phyloP scores from a whole-genome alignment of 2,888 invertebrate genomes.

The Drosophila mercatorum region DNA sequence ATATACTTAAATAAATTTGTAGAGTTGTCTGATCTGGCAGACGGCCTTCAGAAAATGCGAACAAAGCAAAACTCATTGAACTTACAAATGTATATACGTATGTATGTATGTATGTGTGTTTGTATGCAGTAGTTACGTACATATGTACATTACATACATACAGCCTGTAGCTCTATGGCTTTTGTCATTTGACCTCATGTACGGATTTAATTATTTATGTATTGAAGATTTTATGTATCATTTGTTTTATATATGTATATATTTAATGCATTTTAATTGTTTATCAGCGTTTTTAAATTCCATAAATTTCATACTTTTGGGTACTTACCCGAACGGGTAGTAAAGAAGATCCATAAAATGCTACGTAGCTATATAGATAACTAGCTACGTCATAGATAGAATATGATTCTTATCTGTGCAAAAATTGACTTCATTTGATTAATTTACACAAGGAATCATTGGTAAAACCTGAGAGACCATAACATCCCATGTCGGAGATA shows the following conservation, averaged over 20 bases:
- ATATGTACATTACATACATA: neutral
- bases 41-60: constrained; percentile 42
- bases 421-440: constrained; percentile 12
- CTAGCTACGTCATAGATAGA: constrained; percentile 23
- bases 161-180: too few relatives aligned
- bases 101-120: neutral
- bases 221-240: too few relatives aligned
- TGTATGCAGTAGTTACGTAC: neutral
- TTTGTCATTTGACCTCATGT: too few relatives aligned
- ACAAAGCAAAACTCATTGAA: constrained; percentile 50
- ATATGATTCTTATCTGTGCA: constrained; percentile 1
- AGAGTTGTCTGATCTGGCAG: neutral
- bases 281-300: neutral
- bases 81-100: neutral
- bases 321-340: neutral
- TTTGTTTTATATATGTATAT: too few relatives aligned
- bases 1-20: constrained; percentile 8
- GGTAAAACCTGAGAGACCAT: neutral
- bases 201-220: too few relatives aligned
- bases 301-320: neutral
- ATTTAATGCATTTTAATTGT: neutral
- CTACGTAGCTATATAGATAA: neutral
- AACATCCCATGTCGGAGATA: constrained; percentile 12
- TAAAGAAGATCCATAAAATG: neutral
- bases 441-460: constrained; percentile 11